phyloP scores from a whole-genome alignment of 1,140 invertebrate genomes.

The Hermetia illucens region DNA sequence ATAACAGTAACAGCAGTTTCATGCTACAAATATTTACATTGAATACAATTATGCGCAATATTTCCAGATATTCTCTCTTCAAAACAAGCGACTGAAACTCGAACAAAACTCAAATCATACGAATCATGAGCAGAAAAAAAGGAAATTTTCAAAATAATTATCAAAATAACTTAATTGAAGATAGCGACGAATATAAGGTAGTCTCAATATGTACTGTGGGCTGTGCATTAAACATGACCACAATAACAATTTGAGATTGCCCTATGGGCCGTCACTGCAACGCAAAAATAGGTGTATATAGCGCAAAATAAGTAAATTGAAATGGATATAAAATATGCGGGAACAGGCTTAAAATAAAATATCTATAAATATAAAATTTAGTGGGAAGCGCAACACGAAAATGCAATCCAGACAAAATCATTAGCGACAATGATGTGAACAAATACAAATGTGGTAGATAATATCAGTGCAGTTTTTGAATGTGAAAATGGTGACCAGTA shows the following conservation, averaged over 20 bases:
- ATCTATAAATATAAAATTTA: neutral
- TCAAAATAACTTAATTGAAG: slow-evolving; percentile 1
- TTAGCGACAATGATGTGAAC: slow-evolving; percentile 3
- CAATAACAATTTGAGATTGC: slow-evolving; percentile 33
- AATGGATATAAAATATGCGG: neutral
- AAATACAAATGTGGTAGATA: no score
- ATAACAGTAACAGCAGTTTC: no score
- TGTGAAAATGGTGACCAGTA: no score
- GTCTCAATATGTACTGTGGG: slow-evolving; percentile 33
- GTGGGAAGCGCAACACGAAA: slow-evolving; percentile 4
- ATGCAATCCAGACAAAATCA: slow-evolving; percentile 1
- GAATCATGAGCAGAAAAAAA: slow-evolving; percentile 12
- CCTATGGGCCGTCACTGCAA: slow-evolving; percentile 5
- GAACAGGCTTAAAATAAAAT: neutral
- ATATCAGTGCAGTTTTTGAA: no score
- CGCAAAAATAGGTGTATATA: slow-evolving; percentile 5
- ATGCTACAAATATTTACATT: no score
- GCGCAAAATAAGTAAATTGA: neutral
- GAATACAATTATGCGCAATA: no score
- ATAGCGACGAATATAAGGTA: slow-evolving; percentile 15
- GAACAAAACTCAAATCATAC: slow-evolving; percentile 12
- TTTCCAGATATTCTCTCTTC: no score
- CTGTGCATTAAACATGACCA: slow-evolving; percentile 25
- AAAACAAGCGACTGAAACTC: slow-evolving; percentile 4
- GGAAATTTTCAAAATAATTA: slow-evolving; percentile 6